Evolutionary conservation across 2,888 invertebrate genomes (phyloP), one percentile per base, ranked within the genome.

Genomic region (Leptura quadrifasciata): DNA sequence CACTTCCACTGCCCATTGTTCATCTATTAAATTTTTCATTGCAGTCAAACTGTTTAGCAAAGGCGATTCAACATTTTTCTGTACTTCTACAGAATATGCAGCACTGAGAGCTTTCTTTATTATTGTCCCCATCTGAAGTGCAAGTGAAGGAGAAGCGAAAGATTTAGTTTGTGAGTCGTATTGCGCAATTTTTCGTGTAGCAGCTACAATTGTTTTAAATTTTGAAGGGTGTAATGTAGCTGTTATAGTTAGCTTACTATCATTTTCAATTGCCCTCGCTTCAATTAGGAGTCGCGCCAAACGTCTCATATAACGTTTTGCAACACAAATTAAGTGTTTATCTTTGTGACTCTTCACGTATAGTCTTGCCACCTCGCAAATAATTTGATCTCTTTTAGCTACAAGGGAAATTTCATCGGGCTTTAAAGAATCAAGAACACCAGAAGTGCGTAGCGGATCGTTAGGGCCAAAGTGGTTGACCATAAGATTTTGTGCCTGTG

Each of bases 331-430:
- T 3, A 81, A 35, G 76, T 82, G 79, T 65, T 78, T 79, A 21
- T 82, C 78, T 78, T 75, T 78, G 24, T 79, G 80, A 20, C 77
- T 18, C 47, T 47, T 63, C 9, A 77, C 12, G 24, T 75, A 77
- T 17, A 24, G 18, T 63, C 75, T 31, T 10, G 54, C 80, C 54
- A 82, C 79, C 72, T 81, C 80, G 68, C 79, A 80, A 64, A 82
- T 81, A 15, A 80, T 75, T 65, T 55, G 6, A 70, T 80, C 81
- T 71, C 67, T 77, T 74, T 80, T 82, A 0, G 80, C 80, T 6
- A 75, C 74, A 57, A 80, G 15, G 8, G 79, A 78, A 17, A 81
- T 61, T 39, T 76, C 67, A 20, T 81, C 76, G 5, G 80, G 79
- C 67, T 57, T 57, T 6, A 17, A 18, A 18, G 57, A 9, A 9